These are phyloP conservation scores for Oxyteleia sp. DNA, from an alignment of 2,888 invertebrate species.

Conservation along the genomic window DNA sequence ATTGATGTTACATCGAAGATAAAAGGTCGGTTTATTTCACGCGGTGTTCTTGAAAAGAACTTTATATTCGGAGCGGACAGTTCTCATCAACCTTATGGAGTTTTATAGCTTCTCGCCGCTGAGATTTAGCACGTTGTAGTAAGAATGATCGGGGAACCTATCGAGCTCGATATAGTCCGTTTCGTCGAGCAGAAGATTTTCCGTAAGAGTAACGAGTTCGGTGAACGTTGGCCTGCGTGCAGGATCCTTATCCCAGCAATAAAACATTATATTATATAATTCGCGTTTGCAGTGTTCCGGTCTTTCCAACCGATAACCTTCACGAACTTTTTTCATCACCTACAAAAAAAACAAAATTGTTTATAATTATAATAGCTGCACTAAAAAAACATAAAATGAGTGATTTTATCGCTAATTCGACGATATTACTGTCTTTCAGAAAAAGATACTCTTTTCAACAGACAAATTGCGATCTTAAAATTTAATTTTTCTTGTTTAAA, in stretches of 20 bases:
- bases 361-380: no score
- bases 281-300: slow-evolving; percentile 97
- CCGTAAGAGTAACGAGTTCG: slow-evolving; percentile 94
- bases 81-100: slow-evolving; percentile 44
- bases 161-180: slow-evolving; percentile 98
- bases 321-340: slow-evolving; percentile 91
- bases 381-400: no score
- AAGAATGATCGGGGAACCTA: slow-evolving; percentile 96
- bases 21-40: slow-evolving; percentile 39
- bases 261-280: slow-evolving; percentile 97
- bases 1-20: slow-evolving; percentile 26
- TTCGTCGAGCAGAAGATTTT: slow-evolving; percentile 95
- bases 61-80: slow-evolving; percentile 41
- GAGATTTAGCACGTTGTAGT: slow-evolving; percentile 94
- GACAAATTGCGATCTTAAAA: no score
- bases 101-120: slow-evolving; percentile 93
- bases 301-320: slow-evolving; percentile 96
- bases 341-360: slow-evolving; percentile 85
- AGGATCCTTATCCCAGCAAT: slow-evolving; percentile 97
- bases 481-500: no score
- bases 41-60: slow-evolving; percentile 10
- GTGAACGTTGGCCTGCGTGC: slow-evolving; percentile 94
- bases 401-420: no score
- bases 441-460: no score
- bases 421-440: no score